phyloP scores from a whole-genome alignment of 2,888 invertebrate genomes.

The Harpalus rufipes region DNA sequence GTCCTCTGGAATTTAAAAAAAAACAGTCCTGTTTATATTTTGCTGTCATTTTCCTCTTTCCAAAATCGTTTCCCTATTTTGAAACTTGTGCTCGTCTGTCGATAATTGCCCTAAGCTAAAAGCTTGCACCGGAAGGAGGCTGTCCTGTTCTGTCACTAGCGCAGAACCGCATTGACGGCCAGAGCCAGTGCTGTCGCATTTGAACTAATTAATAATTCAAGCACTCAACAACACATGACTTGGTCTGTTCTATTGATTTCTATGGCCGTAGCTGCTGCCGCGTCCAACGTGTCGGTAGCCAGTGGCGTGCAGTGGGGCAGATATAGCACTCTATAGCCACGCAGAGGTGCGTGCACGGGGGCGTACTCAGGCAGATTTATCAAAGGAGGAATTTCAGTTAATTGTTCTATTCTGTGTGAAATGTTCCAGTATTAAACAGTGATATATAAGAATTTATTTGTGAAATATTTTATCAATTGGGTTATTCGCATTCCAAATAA shows the following conservation, averaged over 20 bases:
- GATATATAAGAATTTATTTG: no score
- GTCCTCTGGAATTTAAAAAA: no score
- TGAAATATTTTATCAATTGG: no score
- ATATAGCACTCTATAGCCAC: constrained; percentile 3
- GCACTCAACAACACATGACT: constrained; percentile 63
- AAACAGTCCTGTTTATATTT: no score
- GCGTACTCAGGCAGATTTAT: background rate
- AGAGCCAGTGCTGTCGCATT: constrained; percentile 52
- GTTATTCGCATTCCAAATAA: no score
- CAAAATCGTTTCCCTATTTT: no score
- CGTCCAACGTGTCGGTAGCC: constrained; percentile 34
- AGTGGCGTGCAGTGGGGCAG: constrained; percentile 31
- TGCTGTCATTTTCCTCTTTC: no score
- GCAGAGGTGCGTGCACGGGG: constrained; percentile 30
- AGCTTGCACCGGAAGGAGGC: background rate
- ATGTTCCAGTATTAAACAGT: no score
- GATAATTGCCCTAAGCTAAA: background rate
- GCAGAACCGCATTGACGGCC: constrained; percentile 28
- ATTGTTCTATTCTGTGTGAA: background rate
- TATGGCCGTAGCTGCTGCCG: constrained; percentile 43
- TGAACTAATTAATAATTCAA: constrained; percentile 66
- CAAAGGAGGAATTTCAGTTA: constrained; percentile 7
- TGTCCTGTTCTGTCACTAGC: constrained; percentile 19
- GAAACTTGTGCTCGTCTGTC: no score
- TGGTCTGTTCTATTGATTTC: constrained; percentile 66